Conservation (phyloP, 2,113 vertebrate genomes). For the Halcyon malimbica region DNA sequence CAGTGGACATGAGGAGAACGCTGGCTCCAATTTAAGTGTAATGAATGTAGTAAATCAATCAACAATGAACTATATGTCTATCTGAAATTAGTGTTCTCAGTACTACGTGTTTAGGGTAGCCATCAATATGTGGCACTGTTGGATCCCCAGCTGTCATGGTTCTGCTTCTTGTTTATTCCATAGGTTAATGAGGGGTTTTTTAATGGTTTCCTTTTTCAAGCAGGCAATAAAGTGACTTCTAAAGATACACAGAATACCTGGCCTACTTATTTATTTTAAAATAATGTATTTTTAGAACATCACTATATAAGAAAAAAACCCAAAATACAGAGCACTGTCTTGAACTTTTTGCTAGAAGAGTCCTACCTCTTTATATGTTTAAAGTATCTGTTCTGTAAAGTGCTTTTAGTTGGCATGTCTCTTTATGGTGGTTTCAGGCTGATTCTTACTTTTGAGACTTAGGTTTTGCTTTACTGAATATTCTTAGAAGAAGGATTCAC, state of each 20-base stretch:
- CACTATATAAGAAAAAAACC: background rate
- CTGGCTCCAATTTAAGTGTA: background rate
- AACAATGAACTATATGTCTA: rapidly evolving
- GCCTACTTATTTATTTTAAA: background rate
- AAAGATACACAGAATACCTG: background rate
- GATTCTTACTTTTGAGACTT: background rate
- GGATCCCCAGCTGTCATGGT: background rate
- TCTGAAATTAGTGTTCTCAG: background rate
- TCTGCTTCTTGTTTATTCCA: background rate
- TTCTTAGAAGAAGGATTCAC: background rate
- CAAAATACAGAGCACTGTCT: background rate
- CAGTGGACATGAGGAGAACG: background rate
- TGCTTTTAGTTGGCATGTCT: background rate
- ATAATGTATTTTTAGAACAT: background rate
- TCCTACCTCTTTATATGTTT: background rate
- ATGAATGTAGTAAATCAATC: background rate
- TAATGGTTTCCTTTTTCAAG: background rate
- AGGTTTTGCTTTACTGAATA: background rate
- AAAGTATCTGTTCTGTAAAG: background rate
- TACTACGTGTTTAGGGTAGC: background rate
- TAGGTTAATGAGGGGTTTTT: background rate
- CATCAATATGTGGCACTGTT: background rate
- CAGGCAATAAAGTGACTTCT: background rate
- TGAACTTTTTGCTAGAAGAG: background rate
- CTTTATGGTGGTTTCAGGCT: background rate